Conservation (phyloP, 2,888 invertebrate genomes). For the Acronicta leporina region DNA sequence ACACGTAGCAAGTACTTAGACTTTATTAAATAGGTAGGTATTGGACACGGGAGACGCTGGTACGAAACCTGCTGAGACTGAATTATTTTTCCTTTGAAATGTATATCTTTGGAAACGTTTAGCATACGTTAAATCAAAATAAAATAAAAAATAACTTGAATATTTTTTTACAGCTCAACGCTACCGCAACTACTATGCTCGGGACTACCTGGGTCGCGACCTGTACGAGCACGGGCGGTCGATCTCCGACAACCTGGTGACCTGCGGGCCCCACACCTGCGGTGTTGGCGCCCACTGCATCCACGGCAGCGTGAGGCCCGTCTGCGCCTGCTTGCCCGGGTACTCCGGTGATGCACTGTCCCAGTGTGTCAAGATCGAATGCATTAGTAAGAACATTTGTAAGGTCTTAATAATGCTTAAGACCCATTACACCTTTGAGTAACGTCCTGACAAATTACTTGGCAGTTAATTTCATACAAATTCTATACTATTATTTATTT, state of each 20-base stretch:
- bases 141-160: too few species aligned
- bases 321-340: conserved; percentile 94
- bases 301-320: conserved; percentile 91
- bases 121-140: too few species aligned
- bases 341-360: conserved; percentile 94
- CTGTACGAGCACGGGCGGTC: conserved; percentile 83
- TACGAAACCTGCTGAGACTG: too few species aligned
- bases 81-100: too few species aligned
- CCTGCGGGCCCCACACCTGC: conserved; percentile 90
- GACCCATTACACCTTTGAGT: too few species aligned
- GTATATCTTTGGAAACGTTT: too few species aligned
- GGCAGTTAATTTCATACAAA: too few species aligned
- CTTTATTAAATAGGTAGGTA: not conserved
- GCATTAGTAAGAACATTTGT: conserved; percentile 89
- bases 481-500: too few species aligned
- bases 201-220: conserved; percentile 74
- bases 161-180: conserved; percentile 70
- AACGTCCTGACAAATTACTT: too few species aligned
- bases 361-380: conserved; percentile 93
- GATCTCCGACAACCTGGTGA: conserved; percentile 82
- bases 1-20: not conserved
- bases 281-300: conserved; percentile 92
- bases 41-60: too few species aligned
- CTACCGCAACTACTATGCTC: conserved; percentile 74
- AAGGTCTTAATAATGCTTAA: too few species aligned